Evolutionary conservation across 2,888 invertebrate species (phyloP).

Genomic region (Ditula angustiorana): DNA sequence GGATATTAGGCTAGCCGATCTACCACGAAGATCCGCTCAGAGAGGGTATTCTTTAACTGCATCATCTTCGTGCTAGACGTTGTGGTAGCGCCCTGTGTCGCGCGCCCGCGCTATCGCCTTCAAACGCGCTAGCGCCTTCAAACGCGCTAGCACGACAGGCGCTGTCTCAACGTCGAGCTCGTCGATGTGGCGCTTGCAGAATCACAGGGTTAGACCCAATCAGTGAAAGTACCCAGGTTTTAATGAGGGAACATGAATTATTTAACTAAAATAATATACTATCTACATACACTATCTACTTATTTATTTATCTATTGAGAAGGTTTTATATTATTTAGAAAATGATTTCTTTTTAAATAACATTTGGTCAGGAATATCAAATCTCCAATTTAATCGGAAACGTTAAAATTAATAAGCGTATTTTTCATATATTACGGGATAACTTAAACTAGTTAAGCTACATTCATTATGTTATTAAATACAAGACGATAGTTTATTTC

Average conservation of each 20-base stretch:
- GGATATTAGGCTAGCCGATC: no score
- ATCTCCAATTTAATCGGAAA: conserved; percentile 83
- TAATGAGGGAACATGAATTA: conserved; percentile 22
- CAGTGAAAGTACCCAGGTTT: conserved; percentile 5
- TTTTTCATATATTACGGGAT: conserved; percentile 77
- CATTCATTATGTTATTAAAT: conserved; percentile 36
- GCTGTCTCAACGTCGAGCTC: no score
- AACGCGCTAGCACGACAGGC: no score
- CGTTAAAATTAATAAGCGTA: conserved; percentile 86
- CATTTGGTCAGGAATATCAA: conserved; percentile 84
- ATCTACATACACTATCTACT: conserved; percentile 65
- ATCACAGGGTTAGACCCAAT: no score
- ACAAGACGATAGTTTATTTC: conserved; percentile 28
- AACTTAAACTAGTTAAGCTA: conserved; percentile 45
- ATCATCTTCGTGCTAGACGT: no score
- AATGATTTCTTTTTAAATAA: conserved; percentile 76
- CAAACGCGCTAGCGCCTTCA: no score
- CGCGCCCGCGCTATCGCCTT: no score
- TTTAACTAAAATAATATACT: conserved; percentile 53
- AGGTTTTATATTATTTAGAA: conserved; percentile 71
- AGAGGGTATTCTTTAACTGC: no score
- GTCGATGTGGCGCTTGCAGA: no score
- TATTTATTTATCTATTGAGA: conserved; percentile 71
- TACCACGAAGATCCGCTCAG: no score
- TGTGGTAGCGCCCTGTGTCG: no score